Evolutionary conservation across 2,797 vertebrate genomes (phyloP).

Genomic region (Melanotaenia pygmaea): DNA sequence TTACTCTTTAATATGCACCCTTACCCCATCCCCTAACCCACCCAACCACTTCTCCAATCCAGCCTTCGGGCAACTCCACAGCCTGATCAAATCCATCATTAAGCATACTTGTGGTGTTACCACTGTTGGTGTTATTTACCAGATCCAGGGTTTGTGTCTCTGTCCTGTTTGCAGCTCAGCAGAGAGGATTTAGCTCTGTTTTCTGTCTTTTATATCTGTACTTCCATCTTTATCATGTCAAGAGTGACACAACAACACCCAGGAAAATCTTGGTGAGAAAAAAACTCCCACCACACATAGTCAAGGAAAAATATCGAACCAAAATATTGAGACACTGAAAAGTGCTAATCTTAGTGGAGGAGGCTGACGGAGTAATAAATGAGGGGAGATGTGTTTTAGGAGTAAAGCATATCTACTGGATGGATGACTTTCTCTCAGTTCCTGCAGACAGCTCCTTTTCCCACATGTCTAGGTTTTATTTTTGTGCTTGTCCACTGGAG

Average conservation of each 20-base stretch:
- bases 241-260: conserved; percentile 14
- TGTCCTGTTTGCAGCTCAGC: conserved; percentile 53
- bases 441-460: not conserved
- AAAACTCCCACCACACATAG: not conserved
- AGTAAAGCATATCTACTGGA: not conserved
- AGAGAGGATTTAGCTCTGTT: conserved; percentile 50
- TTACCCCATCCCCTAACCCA: conserved; percentile 67
- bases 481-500: conserved; percentile 19
- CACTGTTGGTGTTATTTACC: conserved; percentile 74
- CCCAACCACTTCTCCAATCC: conserved; percentile 76
- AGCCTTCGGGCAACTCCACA: conserved; percentile 76
- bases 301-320: conserved; percentile 11
- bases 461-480: not conserved
- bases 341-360: conserved; percentile 43
- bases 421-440: conserved; percentile 17
- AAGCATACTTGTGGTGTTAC: conserved; percentile 76
- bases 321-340: conserved; percentile 36
- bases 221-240: conserved; percentile 15
- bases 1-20: conserved; percentile 84
- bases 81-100: conserved; percentile 81
- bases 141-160: conserved; percentile 66
- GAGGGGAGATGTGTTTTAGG: conserved; percentile 35
- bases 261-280: conserved; percentile 11
- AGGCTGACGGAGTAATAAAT: conserved; percentile 31
- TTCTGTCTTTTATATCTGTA: conserved; percentile 49